Evolutionary conservation across 2,113 vertebrate species (phyloP), one percentile per base, ranked within the genome.

Genomic region (Perccottus glenii): DNA sequence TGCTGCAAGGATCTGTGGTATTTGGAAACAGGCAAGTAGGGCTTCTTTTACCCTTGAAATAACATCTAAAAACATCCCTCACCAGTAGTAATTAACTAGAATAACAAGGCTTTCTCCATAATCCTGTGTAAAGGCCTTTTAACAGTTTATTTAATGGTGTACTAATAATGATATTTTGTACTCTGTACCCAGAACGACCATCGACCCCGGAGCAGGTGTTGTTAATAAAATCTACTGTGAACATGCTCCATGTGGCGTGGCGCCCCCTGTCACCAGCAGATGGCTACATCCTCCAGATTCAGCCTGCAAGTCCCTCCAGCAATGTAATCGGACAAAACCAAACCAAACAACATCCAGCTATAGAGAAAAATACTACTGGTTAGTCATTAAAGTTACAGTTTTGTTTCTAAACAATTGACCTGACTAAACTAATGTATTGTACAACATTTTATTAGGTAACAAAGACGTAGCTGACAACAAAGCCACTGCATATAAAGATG

Each of bases 1-100:
- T 99, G 97, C 93, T 98, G 96, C 90, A 98, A 97, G 85, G 98
- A 99, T 86, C 94, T 99, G 75, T 99, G 98, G 96, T 99, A 95
- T 88, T 92, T 99, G 87, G 98, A 99, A 89, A 98, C 96, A 75
- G 97, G 98, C 98, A 90, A 93, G 94, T 90, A 32, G 9, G 7
- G 40, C 61, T 27, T 27, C 19, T 27, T 27, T 27, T 27, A 27
- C 19, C 19, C 19, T 27, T 27, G 19, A 27, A 27, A 27, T 27
- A 27, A 27, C 19, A 27, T 27, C 19, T 27, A 27, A 27, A 27
- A 27, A 27, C 19, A 27, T 27, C 19, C 19, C 19, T 27, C 19
- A 1, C 19, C 19, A 27, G 19, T 27, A 2, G 19, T 27, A 27
- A 27, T 27, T 27, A 27, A 27, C 19, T 27, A 27, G 19, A 27